These are phyloP conservation scores for Rhogogaster chlorosoma DNA, from an alignment of 2,888 invertebrate genomes.

Conservation along the genomic window DNA sequence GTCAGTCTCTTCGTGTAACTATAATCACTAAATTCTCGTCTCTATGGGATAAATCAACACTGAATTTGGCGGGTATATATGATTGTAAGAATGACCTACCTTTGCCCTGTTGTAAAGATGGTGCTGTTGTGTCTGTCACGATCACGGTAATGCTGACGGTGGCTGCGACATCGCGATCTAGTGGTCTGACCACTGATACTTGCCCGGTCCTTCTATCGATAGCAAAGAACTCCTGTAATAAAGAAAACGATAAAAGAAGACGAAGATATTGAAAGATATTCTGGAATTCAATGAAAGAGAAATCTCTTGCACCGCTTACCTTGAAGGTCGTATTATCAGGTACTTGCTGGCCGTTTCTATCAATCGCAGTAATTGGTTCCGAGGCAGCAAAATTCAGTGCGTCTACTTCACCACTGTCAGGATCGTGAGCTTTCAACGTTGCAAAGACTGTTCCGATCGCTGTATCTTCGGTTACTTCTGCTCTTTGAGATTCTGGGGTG, in stretches of 20 bases:
- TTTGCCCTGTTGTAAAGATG: constrained; percentile 87
- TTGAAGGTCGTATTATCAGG: constrained; percentile 73
- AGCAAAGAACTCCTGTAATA: constrained; percentile 83
- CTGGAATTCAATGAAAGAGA: neutral
- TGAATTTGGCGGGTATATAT: neutral
- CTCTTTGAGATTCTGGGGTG: constrained; percentile 87
- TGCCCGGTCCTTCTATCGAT: constrained; percentile 82
- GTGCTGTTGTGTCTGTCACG: constrained; percentile 91
- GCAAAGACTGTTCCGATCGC: constrained; percentile 86
- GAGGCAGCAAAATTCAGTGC: constrained; percentile 85
- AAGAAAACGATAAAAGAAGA: constrained; percentile 8
- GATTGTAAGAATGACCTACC: constrained; percentile 78
- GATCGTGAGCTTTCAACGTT: constrained; percentile 87
- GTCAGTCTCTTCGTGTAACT: neutral
- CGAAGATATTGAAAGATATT: neutral
- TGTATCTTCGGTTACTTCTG: constrained; percentile 90
- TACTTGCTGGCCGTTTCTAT: constrained; percentile 90
- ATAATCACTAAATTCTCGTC: neutral
- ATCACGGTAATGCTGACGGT: constrained; percentile 88
- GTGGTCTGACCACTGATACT: constrained; percentile 82
- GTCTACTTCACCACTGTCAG: constrained; percentile 86
- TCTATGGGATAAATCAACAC: neutral
- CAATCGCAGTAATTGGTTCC: constrained; percentile 88
- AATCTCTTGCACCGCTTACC: constrained; percentile 60
- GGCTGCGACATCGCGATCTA: constrained; percentile 86